These are phyloP conservation scores for Mionectes olivaceus DNA, from an alignment of 2,797 vertebrate species.

Conservation along the genomic window DNA sequence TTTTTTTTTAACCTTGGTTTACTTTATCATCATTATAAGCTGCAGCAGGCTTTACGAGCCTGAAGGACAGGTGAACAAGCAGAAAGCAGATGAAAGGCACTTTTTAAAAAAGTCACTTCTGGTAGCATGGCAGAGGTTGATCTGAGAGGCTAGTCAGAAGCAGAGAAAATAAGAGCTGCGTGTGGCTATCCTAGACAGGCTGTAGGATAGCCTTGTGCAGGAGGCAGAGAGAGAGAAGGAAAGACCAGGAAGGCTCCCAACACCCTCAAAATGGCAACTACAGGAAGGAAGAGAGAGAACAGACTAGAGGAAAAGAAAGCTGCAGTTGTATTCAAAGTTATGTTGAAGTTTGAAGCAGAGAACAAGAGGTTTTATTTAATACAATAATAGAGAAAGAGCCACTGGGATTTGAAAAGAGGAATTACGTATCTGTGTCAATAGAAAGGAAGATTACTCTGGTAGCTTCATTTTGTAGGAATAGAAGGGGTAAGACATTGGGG, in stretches of 20 bases:
- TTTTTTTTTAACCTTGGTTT: background rate
- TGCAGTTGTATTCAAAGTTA: background rate
- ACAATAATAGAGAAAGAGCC: background rate
- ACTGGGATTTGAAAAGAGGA: background rate
- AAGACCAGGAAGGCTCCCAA: background rate
- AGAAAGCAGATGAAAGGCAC: conserved; percentile 26
- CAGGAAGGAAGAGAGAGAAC: background rate
- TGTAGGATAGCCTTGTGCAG: background rate
- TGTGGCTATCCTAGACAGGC: background rate
- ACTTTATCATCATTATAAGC: background rate
- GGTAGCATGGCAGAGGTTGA: background rate
- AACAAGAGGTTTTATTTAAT: background rate
- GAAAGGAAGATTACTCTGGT: background rate
- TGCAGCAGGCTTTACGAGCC: background rate
- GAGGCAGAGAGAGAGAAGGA: background rate
- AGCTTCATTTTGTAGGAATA: background rate
- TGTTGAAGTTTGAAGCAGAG: background rate
- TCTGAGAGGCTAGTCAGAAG: background rate
- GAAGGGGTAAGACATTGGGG: background rate
- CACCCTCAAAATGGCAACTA: background rate
- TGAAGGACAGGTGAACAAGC: conserved; percentile 29
- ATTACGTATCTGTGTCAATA: background rate
- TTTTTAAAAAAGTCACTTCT: conserved; percentile 4
- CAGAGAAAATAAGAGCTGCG: background rate
- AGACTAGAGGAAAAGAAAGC: background rate